Evolutionary conservation across 2,888 invertebrate species (phyloP), one percentile per base, ranked within the genome.

Genomic region (Parnassius apollo): DNA sequence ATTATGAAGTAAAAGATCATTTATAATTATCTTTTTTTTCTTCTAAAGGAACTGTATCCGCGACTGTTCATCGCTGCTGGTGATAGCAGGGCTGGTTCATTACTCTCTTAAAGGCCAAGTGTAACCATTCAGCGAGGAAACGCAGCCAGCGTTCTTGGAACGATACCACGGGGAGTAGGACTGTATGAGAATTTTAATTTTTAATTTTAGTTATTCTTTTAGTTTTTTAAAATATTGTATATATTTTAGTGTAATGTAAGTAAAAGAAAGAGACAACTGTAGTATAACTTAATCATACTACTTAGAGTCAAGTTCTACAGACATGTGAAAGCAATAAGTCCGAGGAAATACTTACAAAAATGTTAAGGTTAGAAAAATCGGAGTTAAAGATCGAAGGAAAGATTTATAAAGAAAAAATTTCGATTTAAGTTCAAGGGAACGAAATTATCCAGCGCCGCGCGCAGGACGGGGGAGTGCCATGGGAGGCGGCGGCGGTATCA

Each of bases 401-500:
- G 8, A 53, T 12, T 12, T 11, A 13, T 12, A 46, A 46, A 46
- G n/a, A 12, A n/a, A 22, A 25, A 51, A 25, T 11, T 10, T 35
- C 1, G 35, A 44, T 13, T 42, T 44, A 18, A 25, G 8, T 22
- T 9, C 18, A 18, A 25, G 9, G 22, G 9, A 25, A 35, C n/a
- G 9, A 10, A 49, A 61, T 75, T 79, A 80, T 61, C 74, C 77
- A 61, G 77, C 73, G 25, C 75, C 74, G 42, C 80, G 74, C 2
- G 73, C 78, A 2, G 76, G 75, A 61, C 80, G 71, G 12, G 81
- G 75, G 2, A 78, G 61, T 0, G 70, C 78, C 4, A 77, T 73
- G 1, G 82, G 78, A 3, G 79, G 71, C 0, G 79, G 83, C 2
- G 83, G 81, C 8, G 86, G 84, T 64, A 85, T 78, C 82, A 89